Evolutionary conservation across 2,113 vertebrate species (phyloP), one percentile per base, ranked within the genome.

Genomic region (Eira barbara): DNA sequence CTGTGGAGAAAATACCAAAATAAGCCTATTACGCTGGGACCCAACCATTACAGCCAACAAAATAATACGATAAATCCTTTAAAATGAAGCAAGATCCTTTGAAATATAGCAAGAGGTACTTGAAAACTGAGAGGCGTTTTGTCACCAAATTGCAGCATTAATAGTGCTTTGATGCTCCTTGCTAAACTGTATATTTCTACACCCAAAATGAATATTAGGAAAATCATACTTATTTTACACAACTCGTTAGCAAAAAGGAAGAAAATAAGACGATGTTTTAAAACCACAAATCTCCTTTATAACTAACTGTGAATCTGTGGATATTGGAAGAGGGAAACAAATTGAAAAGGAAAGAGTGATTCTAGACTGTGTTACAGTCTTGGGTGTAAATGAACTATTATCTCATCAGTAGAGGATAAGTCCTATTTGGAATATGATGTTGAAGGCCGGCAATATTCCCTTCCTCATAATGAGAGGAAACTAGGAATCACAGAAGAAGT

Each of bases 181-280:
- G 96, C 97, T 98, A 99, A 98, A 99, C 97, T 98, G 98, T 98
- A 90, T 98, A 96, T 98, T 98, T 98, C 97, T 98, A 98, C 95
- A 98, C 96, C 98, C 97, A 97, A 98, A 98, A 98, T 97, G 98
- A 98, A 97, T 97, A 99, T 99, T 98, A 98, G 97, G 98, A 98
- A 98, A 98, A 98, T 98, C 79, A 99, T 98, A 97, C 97, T 98
- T 98, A 98, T 99, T 99, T 99, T 98, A 98, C 97, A 97, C 96
- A 98, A 98, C 97, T 99, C 95, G 79, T 99, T 99, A 99, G 98
- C 96, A 92, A 85, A 95, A 98, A 98, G 92, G 95, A 96, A 98
- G 98, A 97, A 98, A 98, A 98, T 97, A 98, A 98, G 96, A 98
- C 94, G 94, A 97, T 91, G 36, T 97, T 98, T 98, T 92, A 97